Evolutionary conservation across 1,140 invertebrate genomes (phyloP).

Genomic region (Drosophila teissieri): DNA sequence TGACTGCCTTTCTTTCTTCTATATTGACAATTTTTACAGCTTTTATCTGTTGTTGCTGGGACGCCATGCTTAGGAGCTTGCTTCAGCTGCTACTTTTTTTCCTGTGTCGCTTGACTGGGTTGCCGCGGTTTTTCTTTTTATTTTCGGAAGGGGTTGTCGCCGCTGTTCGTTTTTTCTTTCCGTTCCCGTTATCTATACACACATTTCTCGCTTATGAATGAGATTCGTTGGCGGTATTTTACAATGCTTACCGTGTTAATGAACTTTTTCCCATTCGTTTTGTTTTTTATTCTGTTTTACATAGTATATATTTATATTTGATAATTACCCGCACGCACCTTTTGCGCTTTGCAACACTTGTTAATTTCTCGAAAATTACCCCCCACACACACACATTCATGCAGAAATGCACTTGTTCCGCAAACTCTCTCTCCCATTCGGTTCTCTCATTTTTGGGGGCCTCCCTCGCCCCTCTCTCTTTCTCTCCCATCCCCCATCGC

Average conservation of each 20-base stretch:
- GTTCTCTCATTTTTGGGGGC: slow-evolving; percentile 11
- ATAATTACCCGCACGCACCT: slow-evolving; percentile 54
- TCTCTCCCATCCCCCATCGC: slow-evolving; percentile 22
- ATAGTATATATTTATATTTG: background rate
- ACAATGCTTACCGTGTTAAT: slow-evolving; percentile 63
- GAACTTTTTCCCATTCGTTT: slow-evolving; percentile 50
- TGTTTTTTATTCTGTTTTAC: background rate
- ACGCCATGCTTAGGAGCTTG: slow-evolving; percentile 77
- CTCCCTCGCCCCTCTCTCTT: slow-evolving; percentile 5
- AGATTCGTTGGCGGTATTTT: slow-evolving; percentile 48
- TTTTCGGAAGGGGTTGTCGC: slow-evolving; percentile 65
- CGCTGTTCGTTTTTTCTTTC: slow-evolving; percentile 29
- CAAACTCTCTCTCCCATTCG: slow-evolving; percentile 23
- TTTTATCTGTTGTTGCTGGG: slow-evolving; percentile 65
- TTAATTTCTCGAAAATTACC: slow-evolving; percentile 52
- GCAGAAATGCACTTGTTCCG: slow-evolving; percentile 61
- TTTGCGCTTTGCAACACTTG: slow-evolving; percentile 52
- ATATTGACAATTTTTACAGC: slow-evolving; percentile 83
- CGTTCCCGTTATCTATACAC: slow-evolving; percentile 73
- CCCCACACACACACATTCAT: slow-evolving; percentile 8
- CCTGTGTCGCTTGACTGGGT: slow-evolving; percentile 67
- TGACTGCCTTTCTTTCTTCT: slow-evolving; percentile 58
- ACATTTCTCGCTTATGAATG: slow-evolving; percentile 72
- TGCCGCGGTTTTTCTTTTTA: slow-evolving; percentile 45
- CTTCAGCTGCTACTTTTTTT: slow-evolving; percentile 66